phyloP scores from a whole-genome alignment of 92 coral and sea anemone genomes.

The Phenganax subtilis region DNA sequence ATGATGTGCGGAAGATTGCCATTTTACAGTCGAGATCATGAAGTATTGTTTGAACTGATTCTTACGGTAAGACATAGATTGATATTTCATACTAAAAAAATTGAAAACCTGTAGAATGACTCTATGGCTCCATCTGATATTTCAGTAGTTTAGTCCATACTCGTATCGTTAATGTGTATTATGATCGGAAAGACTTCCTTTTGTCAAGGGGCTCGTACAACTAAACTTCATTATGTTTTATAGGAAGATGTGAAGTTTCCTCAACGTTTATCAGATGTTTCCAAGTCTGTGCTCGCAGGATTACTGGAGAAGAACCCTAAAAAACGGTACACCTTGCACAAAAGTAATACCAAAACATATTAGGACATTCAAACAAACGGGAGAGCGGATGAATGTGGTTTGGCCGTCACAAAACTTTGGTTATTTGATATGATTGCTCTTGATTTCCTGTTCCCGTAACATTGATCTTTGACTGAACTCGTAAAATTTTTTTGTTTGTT shows the following conservation, averaged over 20 bases:
- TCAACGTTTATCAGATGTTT: conserved; percentile 62
- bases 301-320: conserved; percentile 71
- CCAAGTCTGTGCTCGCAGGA: conserved; percentile 64
- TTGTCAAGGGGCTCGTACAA: neutral
- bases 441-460: too few species aligned
- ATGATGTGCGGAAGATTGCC: conserved; percentile 98
- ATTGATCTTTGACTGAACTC: too few species aligned
- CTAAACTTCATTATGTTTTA: neutral
- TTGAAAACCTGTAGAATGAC: too few species aligned
- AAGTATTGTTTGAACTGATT: conserved; percentile 91
- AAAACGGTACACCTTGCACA: conserved; percentile 45
- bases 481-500: too few species aligned
- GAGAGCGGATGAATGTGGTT: too few species aligned
- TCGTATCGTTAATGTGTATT: too few species aligned
- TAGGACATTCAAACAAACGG: neutral
- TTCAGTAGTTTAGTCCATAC: too few species aligned
- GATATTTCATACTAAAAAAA: too few species aligned
- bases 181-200: neutral
- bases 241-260: conserved; percentile 96
- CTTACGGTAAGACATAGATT: conserved; percentile 56
- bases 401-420: too few species aligned
- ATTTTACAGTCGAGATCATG: conserved; percentile 92
- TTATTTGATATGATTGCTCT: too few species aligned
- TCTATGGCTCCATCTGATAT: too few species aligned
- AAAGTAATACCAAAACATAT: neutral